A percentile compares a stretch with the other conserved stretches of the same genome.
phyloP scores from a whole-genome alignment of 1,140 invertebrate species.

The Wasmannia auropunctata region DNA sequence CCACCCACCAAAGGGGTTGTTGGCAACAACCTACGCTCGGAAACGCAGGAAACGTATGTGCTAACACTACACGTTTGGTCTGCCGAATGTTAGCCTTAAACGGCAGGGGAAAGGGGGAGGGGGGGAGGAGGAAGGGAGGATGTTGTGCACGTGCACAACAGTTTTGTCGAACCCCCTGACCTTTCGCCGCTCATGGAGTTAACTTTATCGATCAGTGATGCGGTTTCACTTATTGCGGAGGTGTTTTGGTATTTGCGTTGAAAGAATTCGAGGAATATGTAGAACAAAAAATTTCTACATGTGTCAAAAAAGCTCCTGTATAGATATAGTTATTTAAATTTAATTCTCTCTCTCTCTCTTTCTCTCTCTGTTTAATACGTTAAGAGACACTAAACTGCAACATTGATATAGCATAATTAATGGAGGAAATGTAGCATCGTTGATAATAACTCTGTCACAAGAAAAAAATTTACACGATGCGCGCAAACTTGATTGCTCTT shows the following conservation, averaged over 20 bases:
- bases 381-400: background rate
- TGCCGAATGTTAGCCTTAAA: constrained; percentile 70
- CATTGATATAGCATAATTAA: background rate
- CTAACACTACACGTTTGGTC: constrained; percentile 56
- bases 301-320: background rate
- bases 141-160: constrained; percentile 62
- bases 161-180: constrained; percentile 71
- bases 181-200: constrained; percentile 66
- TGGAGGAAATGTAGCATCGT: background rate
- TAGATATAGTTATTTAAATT: background rate
- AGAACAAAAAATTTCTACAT: background rate
- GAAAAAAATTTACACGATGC: background rate
- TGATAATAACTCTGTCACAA: background rate
- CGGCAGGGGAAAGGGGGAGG: background rate
- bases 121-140: no score
- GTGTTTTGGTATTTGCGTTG: background rate
- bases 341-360: no score
- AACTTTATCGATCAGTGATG: constrained; percentile 73
- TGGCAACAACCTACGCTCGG: constrained; percentile 23
- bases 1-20: constrained; percentile 31
- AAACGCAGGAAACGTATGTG: constrained; percentile 68
- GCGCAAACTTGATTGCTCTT: constrained; percentile 16
- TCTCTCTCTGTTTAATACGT: background rate
- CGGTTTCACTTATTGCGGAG: constrained; percentile 58
- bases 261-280: constrained; percentile 8